phyloP scores from a whole-genome alignment of 1,140 invertebrate species.

The Drosophila rhopaloa region DNA sequence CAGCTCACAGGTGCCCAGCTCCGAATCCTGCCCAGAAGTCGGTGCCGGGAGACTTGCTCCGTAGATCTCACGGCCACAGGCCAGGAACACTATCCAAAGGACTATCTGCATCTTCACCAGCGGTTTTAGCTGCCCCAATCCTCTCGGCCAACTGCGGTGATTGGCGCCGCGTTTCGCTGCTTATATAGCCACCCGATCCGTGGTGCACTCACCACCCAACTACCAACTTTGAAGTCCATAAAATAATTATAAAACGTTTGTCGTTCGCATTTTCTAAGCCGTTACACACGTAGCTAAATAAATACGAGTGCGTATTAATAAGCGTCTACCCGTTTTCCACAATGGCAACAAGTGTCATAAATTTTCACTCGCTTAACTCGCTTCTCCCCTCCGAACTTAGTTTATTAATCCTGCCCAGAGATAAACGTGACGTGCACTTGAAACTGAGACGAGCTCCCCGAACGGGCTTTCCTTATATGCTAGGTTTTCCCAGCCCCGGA shows the following conservation, averaged over 20 bases:
- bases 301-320: constrained; percentile 72
- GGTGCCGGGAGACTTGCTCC: constrained; percentile 31
- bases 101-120: constrained; percentile 37
- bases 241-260: constrained; percentile 84
- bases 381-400: constrained; percentile 44
- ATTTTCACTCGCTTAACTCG: constrained; percentile 63
- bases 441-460: constrained; percentile 44
- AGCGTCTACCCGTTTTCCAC: constrained; percentile 45
- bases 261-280: constrained; percentile 81
- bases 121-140: constrained; percentile 28
- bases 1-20: constrained; percentile 68
- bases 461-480: constrained; percentile 36
- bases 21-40: constrained; percentile 23
- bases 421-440: constrained; percentile 79
- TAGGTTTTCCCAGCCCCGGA: not conserved
- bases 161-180: constrained; percentile 19
- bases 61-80: constrained; percentile 45
- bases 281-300: constrained; percentile 80
- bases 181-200: constrained; percentile 56
- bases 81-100: constrained; percentile 50
- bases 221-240: constrained; percentile 80
- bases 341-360: constrained; percentile 81
- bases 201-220: constrained; percentile 9
- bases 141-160: constrained; percentile 60
- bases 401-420: constrained; percentile 78